Evolutionary conservation across 2,888 invertebrate genomes (phyloP).

Genomic region (Zeuzera pyrina): DNA sequence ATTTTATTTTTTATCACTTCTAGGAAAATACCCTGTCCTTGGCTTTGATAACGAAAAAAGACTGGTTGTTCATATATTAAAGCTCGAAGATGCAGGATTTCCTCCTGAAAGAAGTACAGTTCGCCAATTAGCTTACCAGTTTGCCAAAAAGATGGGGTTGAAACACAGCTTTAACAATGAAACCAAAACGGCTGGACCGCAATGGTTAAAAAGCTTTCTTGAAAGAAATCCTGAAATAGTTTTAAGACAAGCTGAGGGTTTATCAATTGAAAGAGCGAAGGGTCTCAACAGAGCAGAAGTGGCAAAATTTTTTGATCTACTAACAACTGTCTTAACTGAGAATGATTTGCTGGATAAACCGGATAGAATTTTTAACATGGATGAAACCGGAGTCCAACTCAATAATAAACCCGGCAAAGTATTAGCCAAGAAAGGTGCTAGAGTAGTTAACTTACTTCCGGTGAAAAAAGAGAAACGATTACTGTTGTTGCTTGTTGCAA

Average conservation of each 20-base stretch:
- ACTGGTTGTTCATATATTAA: constrained; percentile 13
- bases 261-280: constrained; percentile 20
- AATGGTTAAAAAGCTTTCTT: constrained; percentile 20
- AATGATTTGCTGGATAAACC: constrained; percentile 23
- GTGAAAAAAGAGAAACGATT: constrained; percentile 26
- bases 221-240: constrained; percentile 16
- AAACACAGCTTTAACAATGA: constrained; percentile 21
- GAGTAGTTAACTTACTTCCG: constrained; percentile 28
- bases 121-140: constrained; percentile 18
- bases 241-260: constrained; percentile 23
- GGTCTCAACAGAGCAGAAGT: constrained; percentile 21
- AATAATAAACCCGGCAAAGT: no score
- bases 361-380: constrained; percentile 31
- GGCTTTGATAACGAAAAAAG: constrained; percentile 12
- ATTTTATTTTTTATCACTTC: constrained; percentile 7
- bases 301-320: constrained; percentile 16
- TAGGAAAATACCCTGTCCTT: constrained; percentile 5
- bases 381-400: no score
- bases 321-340: constrained; percentile 15
- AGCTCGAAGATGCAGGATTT: constrained; percentile 14
- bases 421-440: constrained; percentile 29
- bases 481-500: constrained; percentile 24
- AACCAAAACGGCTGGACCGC: constrained; percentile 19
- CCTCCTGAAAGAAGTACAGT: constrained; percentile 14
- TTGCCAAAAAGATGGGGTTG: constrained; percentile 19